Percentiles rank a stretch among this genome's conserved stretches.
phyloP scores from a whole-genome alignment of 2,888 invertebrate species.

The Auanema freiburgensis region DNA sequence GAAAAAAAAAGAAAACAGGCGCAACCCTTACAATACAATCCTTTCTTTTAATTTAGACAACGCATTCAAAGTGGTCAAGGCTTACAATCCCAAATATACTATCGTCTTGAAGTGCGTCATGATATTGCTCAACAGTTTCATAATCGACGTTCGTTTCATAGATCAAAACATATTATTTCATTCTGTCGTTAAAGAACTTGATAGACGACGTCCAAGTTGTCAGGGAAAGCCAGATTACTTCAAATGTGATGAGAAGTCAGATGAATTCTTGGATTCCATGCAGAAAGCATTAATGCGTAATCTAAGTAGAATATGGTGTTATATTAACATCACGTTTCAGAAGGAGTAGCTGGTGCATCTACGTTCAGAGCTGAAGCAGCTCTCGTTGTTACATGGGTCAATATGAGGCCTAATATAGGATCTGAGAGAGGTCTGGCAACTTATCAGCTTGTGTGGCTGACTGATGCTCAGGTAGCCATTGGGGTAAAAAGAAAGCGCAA shows the following conservation, averaged over 20 bases:
- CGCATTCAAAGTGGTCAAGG: slow-evolving; percentile 24
- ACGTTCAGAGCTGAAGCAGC: slow-evolving; percentile 86
- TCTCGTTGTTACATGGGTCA: slow-evolving; percentile 88
- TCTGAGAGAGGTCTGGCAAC: slow-evolving; percentile 70
- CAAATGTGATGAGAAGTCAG: slow-evolving; percentile 23
- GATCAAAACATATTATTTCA: neutral
- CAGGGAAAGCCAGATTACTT: slow-evolving; percentile 23
- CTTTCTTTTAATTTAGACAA: slow-evolving; percentile 15
- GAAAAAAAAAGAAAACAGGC: neutral
- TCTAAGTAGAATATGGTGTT: neutral
- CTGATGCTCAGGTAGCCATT: slow-evolving; percentile 87
- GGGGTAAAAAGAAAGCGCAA: neutral
- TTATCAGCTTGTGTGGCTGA: slow-evolving; percentile 65
- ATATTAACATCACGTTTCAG: slow-evolving; percentile 49
- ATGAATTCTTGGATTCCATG: slow-evolving; percentile 28
- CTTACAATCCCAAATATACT: slow-evolving; percentile 22
- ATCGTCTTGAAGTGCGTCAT: slow-evolving; percentile 23
- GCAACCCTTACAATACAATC: neutral
- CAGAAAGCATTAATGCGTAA: slow-evolving; percentile 26
- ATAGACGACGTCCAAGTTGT: slow-evolving; percentile 15
- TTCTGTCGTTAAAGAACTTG: slow-evolving; percentile 1
- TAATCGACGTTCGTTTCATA: neutral
- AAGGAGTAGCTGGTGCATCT: slow-evolving; percentile 83
- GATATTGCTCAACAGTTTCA: slow-evolving; percentile 17
- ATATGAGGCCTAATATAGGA: slow-evolving; percentile 72